These are phyloP conservation scores for Climacteris rufus DNA, from an alignment of 2,113 vertebrate genomes.

Conservation along the genomic window DNA sequence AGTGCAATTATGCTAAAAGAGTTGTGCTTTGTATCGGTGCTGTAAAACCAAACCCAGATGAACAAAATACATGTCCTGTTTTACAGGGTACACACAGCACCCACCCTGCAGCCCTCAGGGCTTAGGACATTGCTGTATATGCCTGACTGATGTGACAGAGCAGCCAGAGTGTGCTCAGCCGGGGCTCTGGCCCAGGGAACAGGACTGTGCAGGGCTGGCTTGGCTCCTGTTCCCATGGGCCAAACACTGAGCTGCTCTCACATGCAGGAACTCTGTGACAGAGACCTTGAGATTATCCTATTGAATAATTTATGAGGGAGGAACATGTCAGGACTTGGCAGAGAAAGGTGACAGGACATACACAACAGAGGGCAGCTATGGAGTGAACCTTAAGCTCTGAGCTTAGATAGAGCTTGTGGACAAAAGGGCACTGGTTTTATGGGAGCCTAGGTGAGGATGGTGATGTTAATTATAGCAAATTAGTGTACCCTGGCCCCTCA, in stretches of 20 bases:
- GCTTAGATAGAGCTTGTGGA: not conserved
- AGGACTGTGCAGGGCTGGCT: fast-evolving
- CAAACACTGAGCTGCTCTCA: not conserved
- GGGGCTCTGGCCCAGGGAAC: not conserved
- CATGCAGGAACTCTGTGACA: not conserved
- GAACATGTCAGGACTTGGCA: not conserved
- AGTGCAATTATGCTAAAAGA: not conserved
- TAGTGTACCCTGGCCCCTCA: not conserved
- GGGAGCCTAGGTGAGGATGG: not conserved
- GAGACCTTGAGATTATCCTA: not conserved
- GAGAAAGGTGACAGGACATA: not conserved
- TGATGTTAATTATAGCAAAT: not conserved
- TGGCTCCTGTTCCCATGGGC: not conserved
- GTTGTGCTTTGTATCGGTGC: not conserved
- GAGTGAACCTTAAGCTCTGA: not conserved
- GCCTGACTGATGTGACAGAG: not conserved
- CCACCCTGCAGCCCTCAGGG: not conserved
- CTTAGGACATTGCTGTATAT: not conserved
- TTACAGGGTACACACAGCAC: not conserved
- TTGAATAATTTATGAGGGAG: not conserved
- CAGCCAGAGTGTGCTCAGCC: fast-evolving
- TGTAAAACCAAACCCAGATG: not conserved
- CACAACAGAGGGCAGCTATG: not conserved
- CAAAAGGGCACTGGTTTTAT: not conserved
- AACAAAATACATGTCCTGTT: not conserved